A percentile compares a stretch with the other conserved stretches of the same genome.
phyloP scores from a whole-genome alignment of 2,888 invertebrate species.

The Leptinotarsa juncta region DNA sequence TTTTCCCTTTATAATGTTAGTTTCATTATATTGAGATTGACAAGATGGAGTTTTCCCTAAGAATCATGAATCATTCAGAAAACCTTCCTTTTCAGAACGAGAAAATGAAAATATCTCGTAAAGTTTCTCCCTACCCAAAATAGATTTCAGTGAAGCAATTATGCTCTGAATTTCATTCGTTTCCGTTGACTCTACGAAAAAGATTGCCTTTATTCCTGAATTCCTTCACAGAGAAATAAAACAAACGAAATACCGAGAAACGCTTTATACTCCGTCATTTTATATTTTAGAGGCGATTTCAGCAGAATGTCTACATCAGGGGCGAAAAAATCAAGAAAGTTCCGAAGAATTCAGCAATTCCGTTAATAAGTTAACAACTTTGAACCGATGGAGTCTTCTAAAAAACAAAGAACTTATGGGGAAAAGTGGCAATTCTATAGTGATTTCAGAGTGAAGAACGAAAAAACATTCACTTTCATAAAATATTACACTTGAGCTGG shows the following conservation, averaged over 20 bases:
- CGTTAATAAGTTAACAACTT: neutral
- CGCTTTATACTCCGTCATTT: slow-evolving; percentile 11
- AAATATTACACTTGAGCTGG: too few relatives aligned
- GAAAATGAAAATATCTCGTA: slow-evolving; percentile 1
- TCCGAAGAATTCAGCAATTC: neutral
- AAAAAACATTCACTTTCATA: too few relatives aligned
- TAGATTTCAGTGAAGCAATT: slow-evolving; percentile 10
- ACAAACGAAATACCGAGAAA: slow-evolving; percentile 7
- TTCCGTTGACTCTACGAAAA: slow-evolving; percentile 1
- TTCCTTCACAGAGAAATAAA: slow-evolving; percentile 9
- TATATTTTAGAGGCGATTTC: neutral
- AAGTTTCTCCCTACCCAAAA: slow-evolving; percentile 2
- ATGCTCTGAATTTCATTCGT: slow-evolving; percentile 8
- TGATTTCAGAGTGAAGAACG: neutral
- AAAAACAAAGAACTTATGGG: neutral
- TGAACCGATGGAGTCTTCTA: neutral
- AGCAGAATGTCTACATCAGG: neutral
- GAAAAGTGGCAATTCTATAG: neutral
- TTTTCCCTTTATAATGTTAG: too few relatives aligned
- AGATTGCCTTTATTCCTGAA: slow-evolving; percentile 9
- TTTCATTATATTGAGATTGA: too few relatives aligned
- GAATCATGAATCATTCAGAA: neutral
- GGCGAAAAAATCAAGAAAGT: slow-evolving; percentile 2
- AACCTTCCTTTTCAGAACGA: neutral
- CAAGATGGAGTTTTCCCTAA: too few relatives aligned